Conservation (phyloP, 1,140 invertebrate species). For the Daktulosphaira vitifoliae region DNA sequence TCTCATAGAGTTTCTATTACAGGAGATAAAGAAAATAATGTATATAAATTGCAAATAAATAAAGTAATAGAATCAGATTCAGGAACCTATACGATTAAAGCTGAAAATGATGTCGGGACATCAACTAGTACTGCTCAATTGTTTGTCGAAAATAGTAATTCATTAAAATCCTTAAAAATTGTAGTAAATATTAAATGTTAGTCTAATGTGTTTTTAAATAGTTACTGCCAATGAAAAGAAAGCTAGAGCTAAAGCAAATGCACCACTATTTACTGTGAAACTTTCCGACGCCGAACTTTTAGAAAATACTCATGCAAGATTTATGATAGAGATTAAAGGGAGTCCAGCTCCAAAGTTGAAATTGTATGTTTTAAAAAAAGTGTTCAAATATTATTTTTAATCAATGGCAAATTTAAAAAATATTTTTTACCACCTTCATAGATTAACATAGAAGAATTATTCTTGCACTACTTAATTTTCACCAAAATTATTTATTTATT, state of each 20-base stretch:
- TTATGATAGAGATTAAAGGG: constrained; percentile 81
- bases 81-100: constrained; percentile 84
- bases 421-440: neutral
- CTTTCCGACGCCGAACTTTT: constrained; percentile 79
- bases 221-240: constrained; percentile 63
- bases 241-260: constrained; percentile 58
- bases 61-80: constrained; percentile 73
- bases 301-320: constrained; percentile 75
- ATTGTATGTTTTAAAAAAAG: constrained; percentile 60
- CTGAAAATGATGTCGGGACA: constrained; percentile 68
- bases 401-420: neutral
- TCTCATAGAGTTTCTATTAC: constrained; percentile 63
- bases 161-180: neutral
- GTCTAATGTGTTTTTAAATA: constrained; percentile 45
- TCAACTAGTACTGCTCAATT: constrained; percentile 71
- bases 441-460: neutral
- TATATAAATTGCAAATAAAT: constrained; percentile 63
- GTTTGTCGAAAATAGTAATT: constrained; percentile 71
- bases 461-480: too few relatives aligned
- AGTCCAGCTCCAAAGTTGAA: constrained; percentile 72
- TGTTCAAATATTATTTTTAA: neutral
- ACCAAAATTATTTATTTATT: neutral
- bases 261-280: constrained; percentile 69
- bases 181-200: too few relatives aligned
- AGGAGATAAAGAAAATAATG: constrained; percentile 46